Conservation (phyloP, 2,113 vertebrate species). For the Orycteropus afer region DNA sequence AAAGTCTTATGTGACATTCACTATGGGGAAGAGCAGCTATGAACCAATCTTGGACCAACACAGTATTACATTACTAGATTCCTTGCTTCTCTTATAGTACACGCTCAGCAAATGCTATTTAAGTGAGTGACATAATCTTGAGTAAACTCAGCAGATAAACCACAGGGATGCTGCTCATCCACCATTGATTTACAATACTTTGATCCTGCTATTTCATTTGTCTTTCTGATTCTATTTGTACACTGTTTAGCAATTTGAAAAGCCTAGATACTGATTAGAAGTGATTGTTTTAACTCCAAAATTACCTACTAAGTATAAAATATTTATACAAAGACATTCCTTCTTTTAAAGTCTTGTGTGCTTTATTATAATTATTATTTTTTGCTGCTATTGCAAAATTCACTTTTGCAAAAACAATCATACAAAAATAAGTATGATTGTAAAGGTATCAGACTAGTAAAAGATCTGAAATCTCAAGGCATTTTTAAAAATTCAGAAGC, state of each 20-base stretch:
- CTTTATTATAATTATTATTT: not conserved
- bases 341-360: not conserved
- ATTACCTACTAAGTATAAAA: not conserved
- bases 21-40: not conserved
- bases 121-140: slow-evolving; percentile 16
- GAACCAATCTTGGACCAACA: not conserved
- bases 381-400: not conserved
- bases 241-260: not conserved
- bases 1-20: not conserved
- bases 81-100: not conserved
- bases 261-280: not conserved
- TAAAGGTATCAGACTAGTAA: not conserved
- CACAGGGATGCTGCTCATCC: not conserved
- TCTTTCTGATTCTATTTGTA: slow-evolving; percentile 44
- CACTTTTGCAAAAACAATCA: not conserved
- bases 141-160: slow-evolving; percentile 33
- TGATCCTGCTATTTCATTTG: not conserved
- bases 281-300: not conserved
- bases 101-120: not conserved
- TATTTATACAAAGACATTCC: not conserved
- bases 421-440: not conserved
- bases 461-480: not conserved
- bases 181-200: not conserved
- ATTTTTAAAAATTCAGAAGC: not conserved
- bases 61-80: not conserved